Percentiles rank a stretch among this genome's conserved stretches.
These are phyloP conservation scores for Hybos culiciformis DNA, from an alignment of 2,888 invertebrate genomes.

Conservation along the genomic window DNA sequence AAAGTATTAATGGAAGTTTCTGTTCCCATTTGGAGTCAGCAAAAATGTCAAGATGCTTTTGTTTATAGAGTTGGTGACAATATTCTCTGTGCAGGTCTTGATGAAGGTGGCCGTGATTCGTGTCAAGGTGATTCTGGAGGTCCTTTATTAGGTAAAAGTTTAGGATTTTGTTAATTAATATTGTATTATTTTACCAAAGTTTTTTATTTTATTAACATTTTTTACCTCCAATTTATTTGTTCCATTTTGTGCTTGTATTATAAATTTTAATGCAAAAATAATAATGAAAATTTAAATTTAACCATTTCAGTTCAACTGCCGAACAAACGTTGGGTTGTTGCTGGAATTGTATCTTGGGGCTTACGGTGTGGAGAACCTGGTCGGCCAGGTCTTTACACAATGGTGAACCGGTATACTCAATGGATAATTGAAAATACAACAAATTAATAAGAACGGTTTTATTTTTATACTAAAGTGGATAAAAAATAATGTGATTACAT, in stretches of 20 bases:
- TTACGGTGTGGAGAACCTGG: slow-evolving; percentile 61
- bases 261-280: too few species aligned
- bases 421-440: slow-evolving; percentile 32
- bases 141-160: slow-evolving; percentile 62
- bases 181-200: too few species aligned
- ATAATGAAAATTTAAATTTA: too few species aligned
- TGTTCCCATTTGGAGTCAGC: slow-evolving; percentile 63
- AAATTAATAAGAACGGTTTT: too few species aligned
- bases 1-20: slow-evolving; percentile 60
- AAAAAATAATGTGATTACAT: too few species aligned
- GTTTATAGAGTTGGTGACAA: slow-evolving; percentile 51
- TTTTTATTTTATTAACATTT: too few species aligned
- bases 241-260: too few species aligned
- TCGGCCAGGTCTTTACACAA: slow-evolving; percentile 67
- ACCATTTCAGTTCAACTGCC: slow-evolving; percentile 56
- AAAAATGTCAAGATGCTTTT: slow-evolving; percentile 47
- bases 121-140: slow-evolving; percentile 59
- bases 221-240: too few species aligned
- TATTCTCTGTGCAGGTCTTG: slow-evolving; percentile 62
- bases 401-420: slow-evolving; percentile 39
- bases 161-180: too few species aligned
- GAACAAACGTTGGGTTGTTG: slow-evolving; percentile 60
- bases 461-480: too few species aligned
- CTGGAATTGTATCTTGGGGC: slow-evolving; percentile 80
- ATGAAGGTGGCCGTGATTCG: slow-evolving; percentile 64